Percentiles rank a stretch among this genome's conserved stretches.
These are phyloP conservation scores for Epistrophella euchroma DNA, from an alignment of 2,888 invertebrate species.

Conservation along the genomic window DNA sequence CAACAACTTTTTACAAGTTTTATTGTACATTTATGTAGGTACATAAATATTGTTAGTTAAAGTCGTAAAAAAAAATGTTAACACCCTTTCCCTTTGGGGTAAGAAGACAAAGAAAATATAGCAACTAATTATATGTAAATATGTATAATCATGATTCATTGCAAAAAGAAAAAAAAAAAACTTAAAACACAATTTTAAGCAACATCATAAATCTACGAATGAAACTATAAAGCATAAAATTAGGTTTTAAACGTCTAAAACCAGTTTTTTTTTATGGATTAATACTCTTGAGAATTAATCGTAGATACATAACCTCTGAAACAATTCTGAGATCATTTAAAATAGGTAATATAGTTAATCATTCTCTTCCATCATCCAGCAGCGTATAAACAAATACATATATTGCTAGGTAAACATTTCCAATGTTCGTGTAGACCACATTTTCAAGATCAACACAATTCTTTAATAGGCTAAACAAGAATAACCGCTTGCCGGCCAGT, in stretches of 20 bases:
- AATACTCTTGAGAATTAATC: background rate
- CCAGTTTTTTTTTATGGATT: background rate
- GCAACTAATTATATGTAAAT: background rate
- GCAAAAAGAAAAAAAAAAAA: background rate
- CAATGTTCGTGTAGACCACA: constrained; percentile 47
- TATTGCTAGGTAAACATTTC: constrained; percentile 22
- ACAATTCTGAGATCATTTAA: constrained; percentile 35
- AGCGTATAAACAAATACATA: background rate
- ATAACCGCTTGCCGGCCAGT: constrained; percentile 1
- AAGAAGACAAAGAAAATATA: constrained; percentile 11
- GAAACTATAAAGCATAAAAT: background rate
- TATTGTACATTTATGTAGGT: background rate
- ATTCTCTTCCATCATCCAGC: background rate
- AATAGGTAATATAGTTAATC: constrained; percentile 14
- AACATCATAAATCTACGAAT: background rate
- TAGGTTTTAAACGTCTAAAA: background rate
- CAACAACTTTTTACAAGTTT: constrained; percentile 6
- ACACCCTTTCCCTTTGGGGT: background rate
- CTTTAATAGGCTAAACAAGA: constrained; percentile 64
- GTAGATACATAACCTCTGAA: background rate
- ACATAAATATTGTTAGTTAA: background rate
- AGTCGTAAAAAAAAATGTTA: constrained; percentile 23
- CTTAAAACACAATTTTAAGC: background rate
- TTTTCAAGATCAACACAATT: constrained; percentile 67
- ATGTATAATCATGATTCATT: background rate